Base-by-base conservation (phyloP, 2,888 invertebrate genomes). In the Erannis defoliaria region DNA sequence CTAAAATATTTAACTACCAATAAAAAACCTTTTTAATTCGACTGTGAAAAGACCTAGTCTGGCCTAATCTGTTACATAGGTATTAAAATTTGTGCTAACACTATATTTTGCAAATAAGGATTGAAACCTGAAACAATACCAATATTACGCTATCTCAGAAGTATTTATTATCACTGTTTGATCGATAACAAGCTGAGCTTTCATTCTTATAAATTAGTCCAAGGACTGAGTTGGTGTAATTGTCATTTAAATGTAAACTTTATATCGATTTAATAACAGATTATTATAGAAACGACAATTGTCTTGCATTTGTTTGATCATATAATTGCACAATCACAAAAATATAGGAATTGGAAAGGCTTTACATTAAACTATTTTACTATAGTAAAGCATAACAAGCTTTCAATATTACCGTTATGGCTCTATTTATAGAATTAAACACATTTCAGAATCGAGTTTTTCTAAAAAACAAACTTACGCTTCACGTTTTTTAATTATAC, bases 201-300 rank as follows among this genome's bases (percentile, higher is more conserved):
- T 85, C 80, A 74, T 80, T 78, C 71, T 68, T 66, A 68, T 71
- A 80, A 80, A 81, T 78, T 79, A 78, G 85, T 74, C 77, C 87
- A 86, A 87, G 86, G 87, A 82, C 78, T 29, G 4, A 29, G 5
- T 0, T 64, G 68, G 59, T 48, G 43, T 43, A 51, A 64, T 64
- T 66, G 62, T 58, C 53, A 55, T 58, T 58, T 51, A 58, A 63
- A 63, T 45, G 50, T 55, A 66, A 51, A 56, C 66, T 59, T 61
- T 61, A 38, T 26, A 50, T 55, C 51, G 60, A 65, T 55, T 64
- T 57, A 50, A 66, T 62, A 58, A 58, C 9, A 50, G 54, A 54
- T 57, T 49, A 55, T 21, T 45, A 26, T 16, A 51, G 31, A 31
- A 12, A 23, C 14, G 14, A 35, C 14, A 5, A 35, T 3, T 23